These are phyloP conservation scores for Saimiri boliviensis DNA, from an alignment of 2,113 vertebrate genomes.

Conservation along the genomic window DNA sequence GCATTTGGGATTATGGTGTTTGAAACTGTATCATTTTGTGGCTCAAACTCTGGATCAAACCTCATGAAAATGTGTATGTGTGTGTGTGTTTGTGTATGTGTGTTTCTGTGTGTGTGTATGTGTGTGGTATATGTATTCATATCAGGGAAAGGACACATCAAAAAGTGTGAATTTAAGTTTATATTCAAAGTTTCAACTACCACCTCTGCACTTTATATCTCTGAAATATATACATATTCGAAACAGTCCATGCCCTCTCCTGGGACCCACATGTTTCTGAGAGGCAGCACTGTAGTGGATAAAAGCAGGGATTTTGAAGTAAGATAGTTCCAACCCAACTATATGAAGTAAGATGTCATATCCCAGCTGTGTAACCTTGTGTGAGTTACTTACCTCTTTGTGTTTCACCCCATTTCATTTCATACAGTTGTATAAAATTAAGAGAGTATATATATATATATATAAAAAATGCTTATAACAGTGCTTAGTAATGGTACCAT, in stretches of 20 bases:
- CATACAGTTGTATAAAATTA: not conserved
- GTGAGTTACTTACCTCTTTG: not conserved
- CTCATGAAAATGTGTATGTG: not conserved
- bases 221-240: not conserved
- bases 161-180: not conserved
- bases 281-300: not conserved
- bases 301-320: not conserved
- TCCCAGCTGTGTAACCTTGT: not conserved
- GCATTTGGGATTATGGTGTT: not conserved
- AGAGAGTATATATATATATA: not conserved
- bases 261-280: not conserved
- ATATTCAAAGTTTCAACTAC: not conserved
- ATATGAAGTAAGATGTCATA: too few relatives aligned
- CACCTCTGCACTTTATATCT: not conserved
- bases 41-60: not conserved
- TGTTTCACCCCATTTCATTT: not conserved
- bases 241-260: not conserved
- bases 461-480: not conserved
- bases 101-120: too few relatives aligned
- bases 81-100: too few relatives aligned
- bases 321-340: not conserved
- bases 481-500: too few relatives aligned
- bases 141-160: not conserved
- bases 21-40: not conserved
- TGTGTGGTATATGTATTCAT: not conserved